phyloP scores from a whole-genome alignment of 2,113 vertebrate genomes.

The Pollimyrus isidori region DNA sequence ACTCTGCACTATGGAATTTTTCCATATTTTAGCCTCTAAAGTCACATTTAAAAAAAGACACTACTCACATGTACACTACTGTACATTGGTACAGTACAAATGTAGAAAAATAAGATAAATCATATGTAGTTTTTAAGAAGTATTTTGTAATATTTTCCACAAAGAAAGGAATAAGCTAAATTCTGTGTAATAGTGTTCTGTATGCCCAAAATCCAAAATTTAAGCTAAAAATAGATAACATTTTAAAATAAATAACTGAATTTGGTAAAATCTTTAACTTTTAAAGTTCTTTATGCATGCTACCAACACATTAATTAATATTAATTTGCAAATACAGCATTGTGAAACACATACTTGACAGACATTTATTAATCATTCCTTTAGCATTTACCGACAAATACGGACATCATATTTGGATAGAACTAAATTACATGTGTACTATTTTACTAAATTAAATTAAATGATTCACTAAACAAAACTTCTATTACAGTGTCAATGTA shows the following conservation, averaged over 20 bases:
- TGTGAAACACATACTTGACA: background rate
- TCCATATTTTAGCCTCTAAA: background rate
- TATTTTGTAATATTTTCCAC: background rate
- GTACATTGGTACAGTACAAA: background rate
- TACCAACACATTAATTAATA: background rate
- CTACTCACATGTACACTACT: background rate
- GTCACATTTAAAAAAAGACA: background rate
- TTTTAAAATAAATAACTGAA: background rate
- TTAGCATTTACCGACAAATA: background rate
- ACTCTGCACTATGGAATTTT: constrained; percentile 42
- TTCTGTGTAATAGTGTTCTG: background rate
- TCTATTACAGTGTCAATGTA: background rate
- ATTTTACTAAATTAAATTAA: background rate
- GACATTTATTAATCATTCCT: background rate
- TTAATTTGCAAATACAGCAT: background rate
- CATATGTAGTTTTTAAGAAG: background rate
- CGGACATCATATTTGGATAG: background rate
- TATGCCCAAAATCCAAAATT: background rate
- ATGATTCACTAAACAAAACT: background rate
- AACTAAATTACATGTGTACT: background rate
- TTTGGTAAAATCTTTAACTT: background rate
- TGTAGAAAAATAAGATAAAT: background rate
- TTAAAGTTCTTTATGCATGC: background rate
- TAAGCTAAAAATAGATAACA: background rate
- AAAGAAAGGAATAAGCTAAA: background rate